These are phyloP conservation scores for Mechanitis mazaeus DNA, from an alignment of 2,888 invertebrate species.

Conservation along the genomic window DNA sequence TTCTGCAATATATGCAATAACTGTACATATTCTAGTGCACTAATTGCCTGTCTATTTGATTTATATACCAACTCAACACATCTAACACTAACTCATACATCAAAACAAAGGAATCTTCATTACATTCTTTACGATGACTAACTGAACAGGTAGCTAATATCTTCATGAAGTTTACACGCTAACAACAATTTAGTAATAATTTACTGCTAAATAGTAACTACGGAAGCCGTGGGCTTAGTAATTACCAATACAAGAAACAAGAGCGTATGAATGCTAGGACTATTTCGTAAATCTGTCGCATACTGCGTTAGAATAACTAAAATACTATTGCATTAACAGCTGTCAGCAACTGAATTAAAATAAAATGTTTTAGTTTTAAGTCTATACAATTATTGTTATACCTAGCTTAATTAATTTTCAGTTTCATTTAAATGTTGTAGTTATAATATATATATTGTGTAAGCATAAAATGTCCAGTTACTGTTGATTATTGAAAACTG, in stretches of 20 bases:
- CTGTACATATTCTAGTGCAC: too few relatives aligned
- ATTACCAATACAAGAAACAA: constrained; percentile 8
- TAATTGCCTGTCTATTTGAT: too few relatives aligned
- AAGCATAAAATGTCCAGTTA: constrained; percentile 18
- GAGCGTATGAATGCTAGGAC: constrained; percentile 13
- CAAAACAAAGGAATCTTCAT: too few relatives aligned
- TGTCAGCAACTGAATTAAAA: constrained; percentile 17
- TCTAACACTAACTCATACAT: too few relatives aligned
- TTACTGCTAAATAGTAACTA: constrained; percentile 2
- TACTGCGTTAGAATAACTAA: constrained; percentile 20
- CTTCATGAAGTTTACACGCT: too few relatives aligned
- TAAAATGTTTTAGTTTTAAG: constrained; percentile 18
- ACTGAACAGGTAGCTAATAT: neutral
- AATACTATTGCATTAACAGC: constrained; percentile 18
- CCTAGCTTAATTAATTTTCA: constrained; percentile 20
- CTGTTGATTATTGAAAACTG: too few relatives aligned
- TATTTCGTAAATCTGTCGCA: constrained; percentile 21
- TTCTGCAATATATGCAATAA: too few relatives aligned
- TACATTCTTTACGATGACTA: neutral
- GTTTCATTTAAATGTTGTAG: constrained; percentile 21
- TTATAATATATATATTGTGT: constrained; percentile 13
- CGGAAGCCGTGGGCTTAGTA: constrained; percentile 8
- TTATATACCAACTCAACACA: too few relatives aligned
- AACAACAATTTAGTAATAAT: constrained; percentile 1
- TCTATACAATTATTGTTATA: constrained; percentile 23